Percentiles rank a stretch among this genome's conserved stretches.
Conservation (phyloP, 1,140 invertebrate genomes). For the Papilio aristodemus region DNA sequence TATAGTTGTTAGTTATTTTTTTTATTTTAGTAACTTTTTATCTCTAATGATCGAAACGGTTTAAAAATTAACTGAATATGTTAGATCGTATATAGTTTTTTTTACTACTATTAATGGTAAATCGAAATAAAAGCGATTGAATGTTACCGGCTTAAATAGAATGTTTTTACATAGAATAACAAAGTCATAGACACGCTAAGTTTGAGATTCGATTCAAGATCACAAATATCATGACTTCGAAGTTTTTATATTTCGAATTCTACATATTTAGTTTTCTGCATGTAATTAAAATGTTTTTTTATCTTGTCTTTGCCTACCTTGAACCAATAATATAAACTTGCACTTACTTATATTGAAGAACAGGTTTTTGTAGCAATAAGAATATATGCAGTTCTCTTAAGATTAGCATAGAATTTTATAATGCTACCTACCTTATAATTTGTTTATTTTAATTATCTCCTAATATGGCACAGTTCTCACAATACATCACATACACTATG, state of each 20-base stretch:
- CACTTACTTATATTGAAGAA: background rate
- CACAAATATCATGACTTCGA: constrained; percentile 1
- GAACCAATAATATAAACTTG: constrained; percentile 14
- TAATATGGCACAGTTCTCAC: constrained; percentile 58
- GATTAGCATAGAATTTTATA: constrained; percentile 25
- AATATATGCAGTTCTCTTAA: constrained; percentile 26
- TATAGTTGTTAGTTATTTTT: background rate
- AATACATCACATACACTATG: constrained; percentile 60
- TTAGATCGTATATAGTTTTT: too few species aligned
- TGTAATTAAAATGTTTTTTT: constrained; percentile 3
- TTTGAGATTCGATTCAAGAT: background rate
- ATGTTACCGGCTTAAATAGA: background rate
- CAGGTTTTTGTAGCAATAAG: constrained; percentile 8
- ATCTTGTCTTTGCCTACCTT: constrained; percentile 7
- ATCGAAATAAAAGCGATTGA: too few species aligned
- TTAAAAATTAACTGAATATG: too few species aligned
- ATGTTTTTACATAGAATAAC: background rate
- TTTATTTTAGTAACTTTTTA: too few species aligned
- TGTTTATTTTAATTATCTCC: constrained; percentile 44
- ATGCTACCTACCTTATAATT: constrained; percentile 47
- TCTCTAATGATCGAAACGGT: too few species aligned
- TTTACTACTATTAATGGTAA: too few species aligned
- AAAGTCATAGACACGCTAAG: background rate
- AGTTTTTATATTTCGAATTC: background rate
- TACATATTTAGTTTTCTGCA: background rate